Evolutionary conservation across 2,113 vertebrate species (phyloP).

Genomic region (Dunckerocampus dactyliophorus): DNA sequence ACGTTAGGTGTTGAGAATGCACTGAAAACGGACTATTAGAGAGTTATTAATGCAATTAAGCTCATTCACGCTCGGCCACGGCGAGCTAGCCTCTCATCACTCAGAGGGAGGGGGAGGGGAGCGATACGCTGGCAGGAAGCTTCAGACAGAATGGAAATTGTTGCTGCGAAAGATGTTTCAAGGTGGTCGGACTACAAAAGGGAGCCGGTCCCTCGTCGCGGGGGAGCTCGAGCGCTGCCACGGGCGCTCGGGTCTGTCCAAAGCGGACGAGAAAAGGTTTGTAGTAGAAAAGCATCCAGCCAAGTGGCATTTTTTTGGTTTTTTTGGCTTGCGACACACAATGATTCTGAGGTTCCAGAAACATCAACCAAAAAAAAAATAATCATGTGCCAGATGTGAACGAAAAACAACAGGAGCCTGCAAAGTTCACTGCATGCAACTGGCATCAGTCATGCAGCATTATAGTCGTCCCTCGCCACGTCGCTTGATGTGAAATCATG

Average conservation of each 20-base stretch:
- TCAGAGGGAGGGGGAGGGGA: not conserved
- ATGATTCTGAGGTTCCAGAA: slow-evolving; percentile 9
- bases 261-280: slow-evolving; percentile 22
- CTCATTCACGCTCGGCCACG: slow-evolving; percentile 32
- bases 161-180: slow-evolving; percentile 66
- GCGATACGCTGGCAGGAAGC: slow-evolving; percentile 43
- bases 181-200: slow-evolving; percentile 64
- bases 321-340: not conserved
- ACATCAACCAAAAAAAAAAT: not conserved
- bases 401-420: slow-evolving; percentile 1
- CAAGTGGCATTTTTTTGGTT: not conserved
- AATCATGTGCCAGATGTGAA: slow-evolving; percentile 14
- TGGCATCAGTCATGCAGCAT: too few species aligned
- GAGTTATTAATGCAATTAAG: slow-evolving; percentile 48
- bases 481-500: too few species aligned
- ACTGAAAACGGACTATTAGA: slow-evolving; percentile 33
- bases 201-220: slow-evolving; percentile 44
- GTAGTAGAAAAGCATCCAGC: slow-evolving; percentile 11
- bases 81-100: slow-evolving; percentile 33
- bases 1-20: slow-evolving; percentile 17
- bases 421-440: not conserved
- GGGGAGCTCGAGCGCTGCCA: slow-evolving; percentile 47
- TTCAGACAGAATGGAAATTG: slow-evolving; percentile 74
- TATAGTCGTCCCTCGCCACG: too few species aligned
- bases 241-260: slow-evolving; percentile 41